A percentile compares a stretch with the other conserved stretches of the same genome.
Conservation (phyloP, 2,113 vertebrate species). For the Lepus americanus region DNA sequence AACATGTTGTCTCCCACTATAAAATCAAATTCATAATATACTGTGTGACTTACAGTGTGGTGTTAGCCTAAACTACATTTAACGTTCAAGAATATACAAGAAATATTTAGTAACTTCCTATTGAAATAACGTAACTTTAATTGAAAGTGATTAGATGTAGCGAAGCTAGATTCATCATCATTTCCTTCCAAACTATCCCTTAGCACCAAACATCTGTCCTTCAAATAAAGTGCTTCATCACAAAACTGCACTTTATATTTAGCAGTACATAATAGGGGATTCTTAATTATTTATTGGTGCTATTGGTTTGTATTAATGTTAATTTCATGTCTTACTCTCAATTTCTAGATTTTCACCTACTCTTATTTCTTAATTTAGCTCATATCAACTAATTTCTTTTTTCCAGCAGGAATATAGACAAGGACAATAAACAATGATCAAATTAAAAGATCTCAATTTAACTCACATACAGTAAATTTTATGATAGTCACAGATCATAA, state of each 20-base stretch:
- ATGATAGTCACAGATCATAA: too few relatives aligned
- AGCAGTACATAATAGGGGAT: neutral
- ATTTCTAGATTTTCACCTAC: neutral
- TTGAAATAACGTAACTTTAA: neutral
- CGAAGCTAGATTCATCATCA: neutral
- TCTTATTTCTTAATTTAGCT: neutral
- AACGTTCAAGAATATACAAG: neutral
- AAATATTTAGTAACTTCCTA: neutral
- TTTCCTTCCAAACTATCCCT: neutral
- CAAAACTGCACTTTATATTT: neutral
- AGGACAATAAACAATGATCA: too few relatives aligned
- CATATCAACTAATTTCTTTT: neutral
- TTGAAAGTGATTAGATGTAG: neutral
- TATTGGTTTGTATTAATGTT: neutral
- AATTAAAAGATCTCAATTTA: too few relatives aligned
- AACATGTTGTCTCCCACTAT: neutral
- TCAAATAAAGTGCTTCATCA: neutral
- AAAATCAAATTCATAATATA: neutral
- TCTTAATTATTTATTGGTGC: neutral
- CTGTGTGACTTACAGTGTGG: rapidly evolving
- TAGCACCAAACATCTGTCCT: neutral
- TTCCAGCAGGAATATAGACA: too few relatives aligned
- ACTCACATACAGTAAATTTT: too few relatives aligned
- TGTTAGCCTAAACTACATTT: conserved; percentile 15
- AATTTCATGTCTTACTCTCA: neutral